A percentile compares a stretch with the other conserved stretches of the same genome.
phyloP scores from a whole-genome alignment of 2,113 vertebrate species.

The Phrynocephalus versicolor region DNA sequence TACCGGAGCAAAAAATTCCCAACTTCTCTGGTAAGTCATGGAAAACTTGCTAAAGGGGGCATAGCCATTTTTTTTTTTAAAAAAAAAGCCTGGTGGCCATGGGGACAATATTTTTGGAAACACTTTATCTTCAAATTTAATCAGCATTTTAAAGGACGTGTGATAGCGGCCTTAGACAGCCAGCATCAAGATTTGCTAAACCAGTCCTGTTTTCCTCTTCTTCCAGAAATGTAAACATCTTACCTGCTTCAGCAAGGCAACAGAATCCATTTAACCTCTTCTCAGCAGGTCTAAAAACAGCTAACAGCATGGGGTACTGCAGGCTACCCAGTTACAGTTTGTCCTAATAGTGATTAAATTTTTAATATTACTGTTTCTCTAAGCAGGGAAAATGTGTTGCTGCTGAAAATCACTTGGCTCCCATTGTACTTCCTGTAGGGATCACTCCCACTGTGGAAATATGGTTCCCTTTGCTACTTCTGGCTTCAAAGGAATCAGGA shows the following conservation, averaged over 20 bases:
- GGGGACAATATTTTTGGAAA: too few species aligned
- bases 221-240: conserved; percentile 41
- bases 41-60: too few species aligned
- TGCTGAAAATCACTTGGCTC: conserved; percentile 48
- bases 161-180: too few species aligned
- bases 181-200: conserved; percentile 12
- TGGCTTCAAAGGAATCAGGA: conserved; percentile 7
- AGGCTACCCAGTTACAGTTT: conserved; percentile 50
- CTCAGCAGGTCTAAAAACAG: conserved; percentile 65
- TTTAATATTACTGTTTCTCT: conserved; percentile 65
- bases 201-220: conserved; percentile 46
- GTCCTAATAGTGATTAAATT: conserved; percentile 71
- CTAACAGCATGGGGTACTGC: conserved; percentile 60
- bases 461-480: conserved; percentile 21
- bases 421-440: conserved; percentile 51
- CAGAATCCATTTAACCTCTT: conserved; percentile 67
- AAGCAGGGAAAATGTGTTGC: conserved; percentile 53
- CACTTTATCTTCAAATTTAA: too few species aligned
- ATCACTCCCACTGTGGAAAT: conserved; percentile 36
- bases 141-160: too few species aligned
- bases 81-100: too few species aligned
- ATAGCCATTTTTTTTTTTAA: too few species aligned
- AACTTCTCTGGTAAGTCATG: too few species aligned
- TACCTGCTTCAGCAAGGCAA: conserved; percentile 64
- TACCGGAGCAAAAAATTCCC: too few species aligned